phyloP scores from a whole-genome alignment of 2,888 invertebrate genomes.

The Troides oblongomaculatus region DNA sequence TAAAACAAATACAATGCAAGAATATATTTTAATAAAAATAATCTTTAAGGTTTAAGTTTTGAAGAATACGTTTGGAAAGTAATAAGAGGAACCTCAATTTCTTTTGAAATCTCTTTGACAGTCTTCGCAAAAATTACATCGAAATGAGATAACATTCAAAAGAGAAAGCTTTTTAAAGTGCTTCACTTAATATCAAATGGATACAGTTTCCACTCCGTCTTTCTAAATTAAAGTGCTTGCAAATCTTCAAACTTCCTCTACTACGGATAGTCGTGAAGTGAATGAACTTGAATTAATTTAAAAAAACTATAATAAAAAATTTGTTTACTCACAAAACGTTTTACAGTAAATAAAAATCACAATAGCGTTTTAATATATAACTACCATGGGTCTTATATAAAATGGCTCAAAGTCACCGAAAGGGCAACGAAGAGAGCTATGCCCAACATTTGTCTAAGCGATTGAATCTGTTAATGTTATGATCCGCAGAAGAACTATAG shows the following conservation, averaged over 20 bases:
- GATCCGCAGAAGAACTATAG: too few species aligned
- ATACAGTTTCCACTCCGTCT: slow-evolving; percentile 26
- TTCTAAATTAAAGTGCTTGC: slow-evolving; percentile 26
- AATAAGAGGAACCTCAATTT: slow-evolving; percentile 13
- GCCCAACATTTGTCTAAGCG: too few species aligned
- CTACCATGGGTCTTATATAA: too few species aligned
- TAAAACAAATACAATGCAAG: too few species aligned
- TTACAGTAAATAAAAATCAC: too few species aligned
- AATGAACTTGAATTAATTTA: too few species aligned
- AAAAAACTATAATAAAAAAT: too few species aligned
- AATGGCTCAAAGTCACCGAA: too few species aligned
- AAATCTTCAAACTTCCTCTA: slow-evolving; percentile 16
- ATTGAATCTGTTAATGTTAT: too few species aligned
- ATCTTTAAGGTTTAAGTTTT: not conserved
- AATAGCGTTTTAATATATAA: too few species aligned
- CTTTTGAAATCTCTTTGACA: slow-evolving; percentile 16
- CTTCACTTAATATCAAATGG: slow-evolving; percentile 26
- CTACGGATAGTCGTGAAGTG: not conserved
- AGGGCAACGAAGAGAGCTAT: too few species aligned
- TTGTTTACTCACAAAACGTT: too few species aligned
- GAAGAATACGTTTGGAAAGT: slow-evolving; percentile 5
- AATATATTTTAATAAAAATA: not conserved
- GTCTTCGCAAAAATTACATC: slow-evolving; percentile 21
- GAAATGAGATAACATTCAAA: slow-evolving; percentile 28
- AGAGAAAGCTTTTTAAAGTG: slow-evolving; percentile 27